phyloP scores from a whole-genome alignment of 2,888 invertebrate genomes.

The Lymantria monacha region DNA sequence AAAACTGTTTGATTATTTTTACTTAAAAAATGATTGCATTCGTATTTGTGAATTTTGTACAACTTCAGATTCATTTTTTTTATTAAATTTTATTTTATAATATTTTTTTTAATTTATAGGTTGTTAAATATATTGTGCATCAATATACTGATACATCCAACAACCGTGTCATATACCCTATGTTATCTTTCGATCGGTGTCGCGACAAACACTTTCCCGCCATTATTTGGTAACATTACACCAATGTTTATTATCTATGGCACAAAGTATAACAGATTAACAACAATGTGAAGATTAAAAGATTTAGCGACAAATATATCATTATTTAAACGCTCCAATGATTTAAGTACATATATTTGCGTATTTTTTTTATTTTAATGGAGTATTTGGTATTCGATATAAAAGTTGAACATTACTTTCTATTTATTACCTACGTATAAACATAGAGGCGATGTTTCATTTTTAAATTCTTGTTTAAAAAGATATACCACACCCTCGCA shows the following conservation, averaged over 20 bases:
- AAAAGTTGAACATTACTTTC: no score
- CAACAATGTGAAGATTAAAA: constrained; percentile 1
- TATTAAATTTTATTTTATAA: no score
- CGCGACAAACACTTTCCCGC: constrained; percentile 8
- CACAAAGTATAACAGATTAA: constrained; percentile 8
- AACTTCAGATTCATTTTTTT: no score
- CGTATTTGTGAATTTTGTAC: no score
- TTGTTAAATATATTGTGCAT: no score
- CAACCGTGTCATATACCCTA: constrained; percentile 5
- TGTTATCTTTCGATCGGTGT: constrained; percentile 17
- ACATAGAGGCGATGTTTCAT: no score
- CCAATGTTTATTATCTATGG: constrained; percentile 12
- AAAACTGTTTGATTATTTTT: no score
- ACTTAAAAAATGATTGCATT: no score
- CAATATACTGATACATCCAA: background rate
- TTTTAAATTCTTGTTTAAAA: no score
- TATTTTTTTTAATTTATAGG: background rate
- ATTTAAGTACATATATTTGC: background rate
- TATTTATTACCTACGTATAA: no score
- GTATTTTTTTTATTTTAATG: background rate
- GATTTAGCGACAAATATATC: background rate
- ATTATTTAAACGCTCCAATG: background rate
- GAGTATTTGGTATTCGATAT: background rate
- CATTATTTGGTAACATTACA: constrained; percentile 18
- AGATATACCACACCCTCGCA: no score